Conservation (phyloP, 2,888 invertebrate genomes). For the Lysandra coridon region DNA sequence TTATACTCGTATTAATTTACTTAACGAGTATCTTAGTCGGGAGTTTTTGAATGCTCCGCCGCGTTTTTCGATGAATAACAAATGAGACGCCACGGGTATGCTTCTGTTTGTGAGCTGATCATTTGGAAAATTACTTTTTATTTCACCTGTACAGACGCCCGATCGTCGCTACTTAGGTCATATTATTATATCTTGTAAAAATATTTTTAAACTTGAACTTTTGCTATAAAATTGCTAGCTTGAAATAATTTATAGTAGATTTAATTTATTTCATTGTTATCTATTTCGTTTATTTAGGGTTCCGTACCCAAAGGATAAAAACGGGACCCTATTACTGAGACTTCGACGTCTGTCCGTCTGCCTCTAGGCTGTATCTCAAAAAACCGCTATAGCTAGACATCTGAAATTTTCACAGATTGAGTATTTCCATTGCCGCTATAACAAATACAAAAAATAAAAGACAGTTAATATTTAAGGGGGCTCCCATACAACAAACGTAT, state of each 20-base stretch:
- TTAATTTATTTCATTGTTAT: background rate
- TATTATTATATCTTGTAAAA: background rate
- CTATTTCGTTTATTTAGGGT: background rate
- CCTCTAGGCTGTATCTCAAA: no score
- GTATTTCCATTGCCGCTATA: no score
- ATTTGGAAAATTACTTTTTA: slow-evolving; percentile 55
- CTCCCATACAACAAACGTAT: no score
- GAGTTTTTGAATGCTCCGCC: slow-evolving; percentile 62
- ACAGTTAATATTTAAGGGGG: no score
- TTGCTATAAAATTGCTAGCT: background rate
- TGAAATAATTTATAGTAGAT: background rate
- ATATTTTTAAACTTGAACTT: background rate
- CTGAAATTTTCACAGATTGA: no score
- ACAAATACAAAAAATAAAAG: no score
- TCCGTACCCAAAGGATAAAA: no score
- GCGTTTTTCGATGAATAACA: slow-evolving; percentile 75
- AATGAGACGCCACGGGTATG: slow-evolving; percentile 56
- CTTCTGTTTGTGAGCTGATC: slow-evolving; percentile 51
- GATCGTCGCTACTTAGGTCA: background rate
- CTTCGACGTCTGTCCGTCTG: no score
- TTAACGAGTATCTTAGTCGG: slow-evolving; percentile 71
- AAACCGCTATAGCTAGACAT: no score
- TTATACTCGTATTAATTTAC: slow-evolving; percentile 79
- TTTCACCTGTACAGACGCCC: slow-evolving; percentile 34
- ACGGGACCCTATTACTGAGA: no score